phyloP scores from a whole-genome alignment of 1,140 invertebrate species.

The Campodea augens region DNA sequence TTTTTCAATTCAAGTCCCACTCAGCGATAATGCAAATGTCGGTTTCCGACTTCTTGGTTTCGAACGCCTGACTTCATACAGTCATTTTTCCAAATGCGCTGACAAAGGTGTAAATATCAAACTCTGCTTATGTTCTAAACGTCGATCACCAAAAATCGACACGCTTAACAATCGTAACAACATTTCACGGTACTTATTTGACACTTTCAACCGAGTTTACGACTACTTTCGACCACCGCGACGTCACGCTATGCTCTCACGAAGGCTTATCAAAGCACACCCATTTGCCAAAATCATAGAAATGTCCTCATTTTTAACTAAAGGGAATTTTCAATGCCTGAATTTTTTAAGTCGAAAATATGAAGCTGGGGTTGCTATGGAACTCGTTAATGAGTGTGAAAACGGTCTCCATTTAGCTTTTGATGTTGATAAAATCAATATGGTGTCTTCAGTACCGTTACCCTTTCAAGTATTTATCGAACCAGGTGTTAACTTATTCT shows the following conservation, averaged over 20 bases:
- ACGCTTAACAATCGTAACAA: no score
- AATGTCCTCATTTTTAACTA: not conserved
- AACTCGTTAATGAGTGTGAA: not conserved
- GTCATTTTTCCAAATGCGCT: slow-evolving; percentile 5
- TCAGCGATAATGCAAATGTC: slow-evolving; percentile 1
- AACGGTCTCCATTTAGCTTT: not conserved
- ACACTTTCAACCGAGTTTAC: no score
- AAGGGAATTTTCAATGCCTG: not conserved
- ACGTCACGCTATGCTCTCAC: no score
- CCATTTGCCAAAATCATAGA: no score
- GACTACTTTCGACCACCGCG: no score
- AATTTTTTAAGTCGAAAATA: not conserved
- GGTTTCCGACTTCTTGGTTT: slow-evolving; percentile 8
- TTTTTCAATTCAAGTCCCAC: not conserved
- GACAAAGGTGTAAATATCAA: slow-evolving; percentile 10
- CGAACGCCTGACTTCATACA: slow-evolving; percentile 10
- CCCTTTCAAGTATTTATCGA: not conserved
- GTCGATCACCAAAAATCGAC: no score
- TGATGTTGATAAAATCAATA: not conserved
- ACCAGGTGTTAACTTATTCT: not conserved
- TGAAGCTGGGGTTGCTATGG: not conserved
- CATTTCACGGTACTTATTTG: no score
- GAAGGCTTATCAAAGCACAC: no score
- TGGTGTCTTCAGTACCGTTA: not conserved
- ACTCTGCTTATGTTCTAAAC: slow-evolving; percentile 11